phyloP scores from a whole-genome alignment of 2,888 invertebrate genomes.

The Disparrhopalites patrizii region DNA sequence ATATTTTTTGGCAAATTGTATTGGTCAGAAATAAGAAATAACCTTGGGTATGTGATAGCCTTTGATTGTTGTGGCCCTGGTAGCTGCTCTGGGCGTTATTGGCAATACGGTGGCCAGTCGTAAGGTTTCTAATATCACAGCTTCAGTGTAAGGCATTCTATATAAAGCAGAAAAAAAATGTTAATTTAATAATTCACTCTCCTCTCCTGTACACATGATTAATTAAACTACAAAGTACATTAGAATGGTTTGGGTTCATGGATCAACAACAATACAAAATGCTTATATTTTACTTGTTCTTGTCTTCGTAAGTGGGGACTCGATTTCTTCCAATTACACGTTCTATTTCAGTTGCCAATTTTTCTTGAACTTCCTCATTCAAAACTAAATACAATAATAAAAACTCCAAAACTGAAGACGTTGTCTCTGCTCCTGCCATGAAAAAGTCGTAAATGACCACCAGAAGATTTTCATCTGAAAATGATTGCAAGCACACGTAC shows the following conservation, averaged over 20 bases:
- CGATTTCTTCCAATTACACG: neutral
- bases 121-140: constrained; percentile 19
- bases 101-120: constrained; percentile 17
- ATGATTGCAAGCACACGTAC: too few relatives aligned
- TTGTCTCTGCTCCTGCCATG: constrained; percentile 24
- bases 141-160: constrained; percentile 26
- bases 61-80: neutral
- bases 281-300: neutral
- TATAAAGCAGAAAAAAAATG: neutral
- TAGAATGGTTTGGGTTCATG: too few relatives aligned
- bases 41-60: constrained; percentile 14
- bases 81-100: neutral
- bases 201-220: too few relatives aligned
- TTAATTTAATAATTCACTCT: too few relatives aligned
- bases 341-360: constrained; percentile 5
- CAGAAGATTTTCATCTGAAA: constrained; percentile 27
- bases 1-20: too few relatives aligned
- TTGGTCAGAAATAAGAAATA: too few relatives aligned
- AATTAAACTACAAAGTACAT: too few relatives aligned
- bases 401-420: constrained; percentile 11
- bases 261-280: neutral
- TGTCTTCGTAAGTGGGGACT: constrained; percentile 13
- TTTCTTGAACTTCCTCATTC: constrained; percentile 10
- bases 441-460: constrained; percentile 23
- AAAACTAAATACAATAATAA: constrained; percentile 12